Base-by-base conservation (phyloP, 2,888 invertebrate species). In the Orchesella flavescens region DNA sequence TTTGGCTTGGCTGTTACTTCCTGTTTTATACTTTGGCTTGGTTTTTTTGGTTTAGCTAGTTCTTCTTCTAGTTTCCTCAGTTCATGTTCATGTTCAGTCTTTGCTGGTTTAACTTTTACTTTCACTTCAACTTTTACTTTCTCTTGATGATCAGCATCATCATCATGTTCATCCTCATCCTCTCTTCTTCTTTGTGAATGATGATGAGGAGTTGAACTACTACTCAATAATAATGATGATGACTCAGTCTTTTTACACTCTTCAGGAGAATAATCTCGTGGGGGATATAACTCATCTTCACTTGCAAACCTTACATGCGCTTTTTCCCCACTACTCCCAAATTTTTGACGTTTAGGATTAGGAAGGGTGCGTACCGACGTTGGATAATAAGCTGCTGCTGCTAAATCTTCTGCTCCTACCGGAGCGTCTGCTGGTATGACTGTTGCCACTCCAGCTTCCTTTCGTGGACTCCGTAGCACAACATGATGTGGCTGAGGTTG, bases 371-470 rank as follows among this genome's bases (percentile, higher is more conserved):
- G 83, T 72, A 77, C 66, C 17, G 77, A 46, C 24, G 83, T 83
- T 7, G 83, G 83, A 77, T 72, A 77, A 23, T 77, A 53, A 34
- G 34, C 34, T n/a, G n/a, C n/a, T n/a, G n/a, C n/a, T n/a, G n/a
- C n/a, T 7, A 34, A 34, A 19, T 77, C 77, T 59, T 83, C 83
- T 57, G 72, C 53, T 72, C 83, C 83, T 34, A 66, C 72, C 17
- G 83, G 83, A 83, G 83, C 83, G 44, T 83, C 83, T 71, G 83
- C 83, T 57, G 83, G 76, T 43, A 83, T 83, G 57, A 83, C 83
- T 83, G 83, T 83, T 83, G 83, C 83, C 72, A 83, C 83, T 77
- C 76, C 83, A 77, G 83, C 83, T 57, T 83, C 83, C 83, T 83
- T 83, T 72, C 83, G 63, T 21, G 83, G 83, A 83, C 83, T 83